phyloP scores from a whole-genome alignment of 2,797 vertebrate genomes.

The Echeneis naucrates region DNA sequence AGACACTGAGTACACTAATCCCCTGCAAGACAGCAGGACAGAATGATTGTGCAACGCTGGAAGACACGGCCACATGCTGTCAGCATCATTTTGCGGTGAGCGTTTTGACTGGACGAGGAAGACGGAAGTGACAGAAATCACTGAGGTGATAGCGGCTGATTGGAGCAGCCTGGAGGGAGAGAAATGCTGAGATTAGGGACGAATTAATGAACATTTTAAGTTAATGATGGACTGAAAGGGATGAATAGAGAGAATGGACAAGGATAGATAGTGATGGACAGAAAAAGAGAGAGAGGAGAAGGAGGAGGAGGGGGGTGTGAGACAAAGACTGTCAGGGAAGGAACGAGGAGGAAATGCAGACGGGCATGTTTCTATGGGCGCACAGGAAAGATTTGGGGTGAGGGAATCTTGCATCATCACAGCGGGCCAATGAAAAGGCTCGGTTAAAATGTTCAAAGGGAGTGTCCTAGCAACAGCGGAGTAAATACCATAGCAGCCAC shows the following conservation, averaged over 20 bases:
- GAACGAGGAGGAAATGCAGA: conserved; percentile 71
- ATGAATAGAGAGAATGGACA: conserved; percentile 30
- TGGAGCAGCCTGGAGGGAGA: conserved; percentile 13
- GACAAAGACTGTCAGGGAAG: conserved; percentile 68
- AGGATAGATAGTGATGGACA: conserved; percentile 21
- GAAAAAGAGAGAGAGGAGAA: background rate
- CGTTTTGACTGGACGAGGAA: conserved; percentile 48
- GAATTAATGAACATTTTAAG: conserved; percentile 30
- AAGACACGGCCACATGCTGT: conserved; percentile 53
- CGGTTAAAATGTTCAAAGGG: conserved; percentile 86
- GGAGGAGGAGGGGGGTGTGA: conserved; percentile 28
- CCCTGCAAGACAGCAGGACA: conserved; percentile 50
- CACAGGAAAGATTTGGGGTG: conserved; percentile 85
- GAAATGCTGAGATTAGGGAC: conserved; percentile 25
- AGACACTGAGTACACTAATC: conserved; percentile 52
- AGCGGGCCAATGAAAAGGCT: conserved; percentile 81
- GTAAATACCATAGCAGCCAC: conserved; percentile 83
- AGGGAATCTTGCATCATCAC: conserved; percentile 89
- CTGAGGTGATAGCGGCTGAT: conserved; percentile 25
- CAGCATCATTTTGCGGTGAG: conserved; percentile 61
- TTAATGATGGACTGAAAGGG: conserved; percentile 36
- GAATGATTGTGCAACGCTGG: conserved; percentile 33
- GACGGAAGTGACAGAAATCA: conserved; percentile 59
- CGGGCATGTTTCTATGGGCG: conserved; percentile 86
- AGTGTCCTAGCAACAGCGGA: conserved; percentile 90